Evolutionary conservation across 2,888 invertebrate genomes (phyloP).

Genomic region (Eilema sororculum): DNA sequence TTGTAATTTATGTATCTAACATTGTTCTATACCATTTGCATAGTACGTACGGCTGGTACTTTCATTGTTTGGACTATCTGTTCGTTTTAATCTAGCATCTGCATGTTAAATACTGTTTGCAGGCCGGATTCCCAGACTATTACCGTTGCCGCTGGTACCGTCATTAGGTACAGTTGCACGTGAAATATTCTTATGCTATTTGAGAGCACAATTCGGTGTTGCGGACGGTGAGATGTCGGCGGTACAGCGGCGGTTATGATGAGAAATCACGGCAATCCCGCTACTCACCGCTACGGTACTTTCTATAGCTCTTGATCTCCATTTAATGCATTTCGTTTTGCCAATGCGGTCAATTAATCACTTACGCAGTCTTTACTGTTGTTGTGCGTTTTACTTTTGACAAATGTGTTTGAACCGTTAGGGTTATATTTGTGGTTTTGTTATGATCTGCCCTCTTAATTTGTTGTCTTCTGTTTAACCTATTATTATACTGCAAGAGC

Average conservation of each 20-base stretch:
- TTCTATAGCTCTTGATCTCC: constrained; percentile 76
- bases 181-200: constrained; percentile 78
- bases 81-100: constrained; percentile 74
- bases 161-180: constrained; percentile 83
- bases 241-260: constrained; percentile 59
- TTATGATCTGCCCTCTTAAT: not conserved
- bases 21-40: constrained; percentile 71
- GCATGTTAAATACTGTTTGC: constrained; percentile 73
- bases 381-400: constrained; percentile 52
- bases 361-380: constrained; percentile 58
- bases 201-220: constrained; percentile 81
- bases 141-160: constrained; percentile 67
- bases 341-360: constrained; percentile 81
- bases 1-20: constrained; percentile 61
- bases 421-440: not conserved
- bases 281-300: constrained; percentile 84
- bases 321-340: constrained; percentile 81
- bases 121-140: constrained; percentile 80
- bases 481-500: too few relatives aligned
- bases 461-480: not conserved
- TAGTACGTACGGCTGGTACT: constrained; percentile 66
- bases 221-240: constrained; percentile 51
- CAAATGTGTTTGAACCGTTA: constrained; percentile 24
- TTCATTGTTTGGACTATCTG: constrained; percentile 83
- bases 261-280: constrained; percentile 81